Conservation (phyloP, 2,113 vertebrate genomes). For the Symphodus melops region DNA sequence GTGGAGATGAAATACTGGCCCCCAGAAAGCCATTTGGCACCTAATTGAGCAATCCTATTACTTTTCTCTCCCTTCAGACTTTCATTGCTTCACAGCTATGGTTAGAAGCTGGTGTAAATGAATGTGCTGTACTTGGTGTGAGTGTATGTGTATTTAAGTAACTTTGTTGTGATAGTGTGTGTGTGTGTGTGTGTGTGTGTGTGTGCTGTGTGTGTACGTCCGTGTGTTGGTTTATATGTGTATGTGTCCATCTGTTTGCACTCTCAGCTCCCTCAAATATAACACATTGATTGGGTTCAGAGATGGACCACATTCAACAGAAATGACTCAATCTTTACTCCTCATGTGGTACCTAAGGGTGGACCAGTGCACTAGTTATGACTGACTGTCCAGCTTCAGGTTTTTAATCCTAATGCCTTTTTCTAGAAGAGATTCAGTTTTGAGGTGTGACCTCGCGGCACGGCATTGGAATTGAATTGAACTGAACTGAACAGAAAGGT, state of each 20-base stretch:
- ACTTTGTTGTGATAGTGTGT: conserved; percentile 68
- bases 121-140: conserved; percentile 69
- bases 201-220: conserved; percentile 1
- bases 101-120: conserved; percentile 73
- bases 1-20: conserved; percentile 84
- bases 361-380: conserved; percentile 37
- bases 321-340: conserved; percentile 49
- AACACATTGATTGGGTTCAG: conserved; percentile 62
- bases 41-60: conserved; percentile 88
- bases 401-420: not conserved
- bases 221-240: conserved; percentile 6
- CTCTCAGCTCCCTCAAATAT: conserved; percentile 48
- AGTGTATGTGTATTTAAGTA: conserved; percentile 71
- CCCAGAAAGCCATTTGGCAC: conserved; percentile 85
- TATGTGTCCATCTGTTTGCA: conserved; percentile 13
- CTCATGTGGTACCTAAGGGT: conserved; percentile 21
- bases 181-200: conserved; percentile 2
- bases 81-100: conserved; percentile 76
- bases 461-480: not conserved
- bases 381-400: not conserved
- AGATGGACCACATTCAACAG: conserved; percentile 48
- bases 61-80: conserved; percentile 82
- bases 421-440: conserved; percentile 7
- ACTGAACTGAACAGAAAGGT: not conserved
- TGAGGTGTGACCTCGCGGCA: conserved; percentile 12